phyloP scores from a whole-genome alignment of 2,797 vertebrate species.

The Staurois parvus region DNA sequence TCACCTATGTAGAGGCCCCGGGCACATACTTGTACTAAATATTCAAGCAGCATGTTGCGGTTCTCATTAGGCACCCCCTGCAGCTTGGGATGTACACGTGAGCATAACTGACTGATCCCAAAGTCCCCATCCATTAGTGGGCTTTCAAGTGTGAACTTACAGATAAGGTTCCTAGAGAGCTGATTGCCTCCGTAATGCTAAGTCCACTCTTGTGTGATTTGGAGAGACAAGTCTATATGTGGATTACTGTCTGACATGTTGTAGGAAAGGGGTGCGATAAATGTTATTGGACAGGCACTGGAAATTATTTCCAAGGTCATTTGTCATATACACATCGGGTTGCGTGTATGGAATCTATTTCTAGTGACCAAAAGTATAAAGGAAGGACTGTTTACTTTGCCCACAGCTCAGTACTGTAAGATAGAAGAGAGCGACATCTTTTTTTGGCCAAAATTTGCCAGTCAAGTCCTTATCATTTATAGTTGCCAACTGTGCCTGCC shows the following conservation, averaged over 20 bases:
- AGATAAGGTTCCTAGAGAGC: background rate
- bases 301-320: background rate
- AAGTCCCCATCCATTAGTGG: background rate
- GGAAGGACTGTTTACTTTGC: too few species aligned
- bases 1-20: background rate
- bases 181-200: background rate
- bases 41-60: background rate
- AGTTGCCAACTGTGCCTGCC: too few species aligned
- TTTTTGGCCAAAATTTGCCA: too few species aligned
- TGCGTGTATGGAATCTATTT: background rate
- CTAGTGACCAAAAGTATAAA: too few species aligned
- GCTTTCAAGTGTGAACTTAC: background rate
- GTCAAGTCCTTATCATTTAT: too few species aligned
- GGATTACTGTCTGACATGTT: background rate
- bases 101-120: background rate
- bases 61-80: background rate
- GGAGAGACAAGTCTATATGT: background rate
- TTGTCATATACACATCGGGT: background rate
- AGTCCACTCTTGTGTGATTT: background rate
- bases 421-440: too few species aligned
- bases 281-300: background rate
- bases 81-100: background rate
- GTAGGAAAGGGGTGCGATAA: background rate
- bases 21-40: background rate
- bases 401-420: too few species aligned